These are phyloP conservation scores for Mionectes macconnelli DNA, from an alignment of 2,113 vertebrate species.

Conservation along the genomic window DNA sequence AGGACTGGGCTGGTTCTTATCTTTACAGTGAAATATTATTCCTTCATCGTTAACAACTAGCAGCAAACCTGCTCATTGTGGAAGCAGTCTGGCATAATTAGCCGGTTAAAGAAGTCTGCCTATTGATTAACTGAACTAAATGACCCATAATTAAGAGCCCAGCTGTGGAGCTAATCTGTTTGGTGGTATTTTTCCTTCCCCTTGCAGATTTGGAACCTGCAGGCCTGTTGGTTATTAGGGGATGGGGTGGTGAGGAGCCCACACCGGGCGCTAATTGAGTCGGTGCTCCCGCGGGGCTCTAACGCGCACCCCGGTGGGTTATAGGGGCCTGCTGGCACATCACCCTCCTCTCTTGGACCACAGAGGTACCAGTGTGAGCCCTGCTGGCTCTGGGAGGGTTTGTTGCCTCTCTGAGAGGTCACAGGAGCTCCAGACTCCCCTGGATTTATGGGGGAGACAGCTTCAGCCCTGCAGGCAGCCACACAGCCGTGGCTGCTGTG, in stretches of 20 bases:
- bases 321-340: background rate
- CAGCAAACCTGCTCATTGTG: slow-evolving; percentile 53
- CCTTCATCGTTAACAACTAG: slow-evolving; percentile 56
- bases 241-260: slow-evolving; percentile 15
- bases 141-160: slow-evolving; percentile 69
- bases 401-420: background rate
- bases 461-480: background rate
- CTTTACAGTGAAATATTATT: slow-evolving; percentile 59
- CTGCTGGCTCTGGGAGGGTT: background rate
- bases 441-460: background rate
- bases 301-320: background rate
- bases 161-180: slow-evolving; percentile 45
- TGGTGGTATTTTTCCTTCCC: slow-evolving; percentile 32
- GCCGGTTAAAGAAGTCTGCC: slow-evolving; percentile 65
- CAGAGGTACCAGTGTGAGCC: background rate
- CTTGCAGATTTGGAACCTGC: slow-evolving; percentile 17
- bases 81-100: slow-evolving; percentile 64
- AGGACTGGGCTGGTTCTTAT: background rate
- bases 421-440: background rate
- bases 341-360: background rate
- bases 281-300: background rate
- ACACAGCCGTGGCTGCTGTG: accelerated
- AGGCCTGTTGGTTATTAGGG: background rate
- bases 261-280: background rate
- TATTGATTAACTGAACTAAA: slow-evolving; percentile 73